Evolutionary conservation across 2,888 invertebrate genomes (phyloP).

Genomic region (Rhingia rostrata): DNA sequence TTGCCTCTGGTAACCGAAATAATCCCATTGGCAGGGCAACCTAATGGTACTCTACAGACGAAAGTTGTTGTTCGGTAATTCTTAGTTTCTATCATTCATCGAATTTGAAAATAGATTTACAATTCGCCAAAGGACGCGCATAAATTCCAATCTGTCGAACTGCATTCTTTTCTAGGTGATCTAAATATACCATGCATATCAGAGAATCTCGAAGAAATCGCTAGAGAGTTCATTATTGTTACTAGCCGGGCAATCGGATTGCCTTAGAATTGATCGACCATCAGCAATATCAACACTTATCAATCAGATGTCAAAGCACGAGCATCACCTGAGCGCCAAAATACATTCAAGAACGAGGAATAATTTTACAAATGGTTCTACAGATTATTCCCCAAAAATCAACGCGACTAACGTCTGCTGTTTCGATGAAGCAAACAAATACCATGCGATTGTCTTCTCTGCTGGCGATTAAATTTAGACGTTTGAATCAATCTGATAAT

Average conservation of each 20-base stretch:
- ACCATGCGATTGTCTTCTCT: neutral
- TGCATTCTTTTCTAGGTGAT: constrained; percentile 45
- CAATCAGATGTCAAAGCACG: constrained; percentile 36
- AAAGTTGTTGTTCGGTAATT: constrained; percentile 3
- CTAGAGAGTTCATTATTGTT: constrained; percentile 37
- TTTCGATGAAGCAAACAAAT: constrained; percentile 7
- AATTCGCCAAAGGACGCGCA: constrained; percentile 53
- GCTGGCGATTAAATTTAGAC: constrained; percentile 48
- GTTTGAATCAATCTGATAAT: constrained; percentile 37
- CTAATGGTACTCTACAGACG: neutral
- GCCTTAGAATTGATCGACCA: neutral
- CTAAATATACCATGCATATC: constrained; percentile 43
- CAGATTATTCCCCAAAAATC: neutral
- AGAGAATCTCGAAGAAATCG: neutral
- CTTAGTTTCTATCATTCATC: constrained; percentile 31
- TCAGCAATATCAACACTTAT: constrained; percentile 33
- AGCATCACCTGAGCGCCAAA: constrained; percentile 32
- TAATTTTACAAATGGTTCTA: neutral
- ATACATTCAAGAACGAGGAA: neutral
- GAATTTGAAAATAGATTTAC: constrained; percentile 52
- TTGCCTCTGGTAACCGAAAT: neutral
- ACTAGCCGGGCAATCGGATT: constrained; percentile 36
- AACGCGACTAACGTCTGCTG: neutral
- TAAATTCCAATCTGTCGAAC: constrained; percentile 61
- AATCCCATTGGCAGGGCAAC: constrained; percentile 7